These are phyloP conservation scores for Metallyticus violacea DNA, from an alignment of 2,888 invertebrate species.

Conservation along the genomic window DNA sequence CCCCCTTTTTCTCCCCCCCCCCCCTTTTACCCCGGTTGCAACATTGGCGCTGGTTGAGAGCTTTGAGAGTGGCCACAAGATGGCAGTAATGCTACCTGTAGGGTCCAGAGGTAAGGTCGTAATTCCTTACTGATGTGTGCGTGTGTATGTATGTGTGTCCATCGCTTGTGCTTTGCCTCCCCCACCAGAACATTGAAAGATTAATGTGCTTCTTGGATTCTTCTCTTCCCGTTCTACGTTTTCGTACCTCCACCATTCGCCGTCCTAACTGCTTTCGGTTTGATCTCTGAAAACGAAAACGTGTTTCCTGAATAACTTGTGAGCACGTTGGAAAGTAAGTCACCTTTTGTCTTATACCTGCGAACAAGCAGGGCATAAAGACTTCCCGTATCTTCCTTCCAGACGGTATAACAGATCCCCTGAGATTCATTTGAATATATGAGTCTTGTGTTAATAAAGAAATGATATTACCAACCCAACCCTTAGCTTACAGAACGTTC, in stretches of 20 bases:
- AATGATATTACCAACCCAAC: too few species aligned
- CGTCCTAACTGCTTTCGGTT: background rate
- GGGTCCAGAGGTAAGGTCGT: background rate
- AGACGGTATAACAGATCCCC: too few species aligned
- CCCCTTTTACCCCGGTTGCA: too few species aligned
- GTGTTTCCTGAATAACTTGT: background rate
- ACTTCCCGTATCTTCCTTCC: background rate
- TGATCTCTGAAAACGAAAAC: background rate
- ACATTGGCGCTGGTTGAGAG: too few species aligned
- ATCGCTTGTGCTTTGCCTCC: too few species aligned
- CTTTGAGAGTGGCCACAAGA: background rate
- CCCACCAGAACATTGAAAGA: background rate
- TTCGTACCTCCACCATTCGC: background rate
- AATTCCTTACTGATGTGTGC: background rate
- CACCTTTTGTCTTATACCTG: background rate
- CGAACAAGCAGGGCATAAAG: background rate
- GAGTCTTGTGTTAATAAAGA: too few species aligned
- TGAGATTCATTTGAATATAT: too few species aligned
- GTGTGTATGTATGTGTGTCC: background rate
- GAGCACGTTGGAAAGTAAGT: background rate
- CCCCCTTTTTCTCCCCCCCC: background rate
- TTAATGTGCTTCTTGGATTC: background rate
- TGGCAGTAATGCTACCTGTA: background rate
- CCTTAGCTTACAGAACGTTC: too few species aligned
- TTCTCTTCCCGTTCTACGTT: background rate